These are phyloP conservation scores for Ostrea denselamellosa DNA, from an alignment of 1,140 invertebrate species.

Conservation along the genomic window DNA sequence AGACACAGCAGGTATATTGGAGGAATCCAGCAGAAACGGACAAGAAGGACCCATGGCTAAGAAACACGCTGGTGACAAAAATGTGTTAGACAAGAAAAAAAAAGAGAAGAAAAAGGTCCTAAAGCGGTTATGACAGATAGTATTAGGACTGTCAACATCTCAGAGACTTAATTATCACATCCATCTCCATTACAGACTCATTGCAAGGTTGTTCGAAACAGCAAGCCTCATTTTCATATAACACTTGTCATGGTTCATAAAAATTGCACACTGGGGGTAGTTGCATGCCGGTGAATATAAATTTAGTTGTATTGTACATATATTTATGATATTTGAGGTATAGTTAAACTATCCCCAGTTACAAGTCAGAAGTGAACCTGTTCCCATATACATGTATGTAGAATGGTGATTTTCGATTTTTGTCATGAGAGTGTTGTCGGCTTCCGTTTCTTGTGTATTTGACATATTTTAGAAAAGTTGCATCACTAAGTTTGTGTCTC, in stretches of 20 bases:
- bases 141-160: constrained; percentile 13
- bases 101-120: constrained; percentile 93
- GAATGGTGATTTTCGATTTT: background rate
- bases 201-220: constrained; percentile 31
- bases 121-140: constrained; percentile 88
- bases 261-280: background rate
- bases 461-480: background rate
- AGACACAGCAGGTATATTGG: constrained; percentile 42
- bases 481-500: too few relatives aligned
- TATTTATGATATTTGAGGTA: constrained; percentile 40
- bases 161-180: constrained; percentile 23
- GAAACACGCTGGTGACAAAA: constrained; percentile 91
- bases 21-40: constrained; percentile 57
- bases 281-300: constrained; percentile 13
- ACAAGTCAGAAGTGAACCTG: background rate
- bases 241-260: background rate
- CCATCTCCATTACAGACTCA: constrained; percentile 34
- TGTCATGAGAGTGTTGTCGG: background rate
- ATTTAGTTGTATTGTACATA: constrained; percentile 2
- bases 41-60: constrained; percentile 87
- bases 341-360: constrained; percentile 16
- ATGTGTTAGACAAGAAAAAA: constrained; percentile 84
- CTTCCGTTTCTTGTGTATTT: background rate
- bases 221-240: constrained; percentile 20
- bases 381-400: background rate